Evolutionary conservation across 2,113 vertebrate genomes (phyloP).

Genomic region (Galbula dea): DNA sequence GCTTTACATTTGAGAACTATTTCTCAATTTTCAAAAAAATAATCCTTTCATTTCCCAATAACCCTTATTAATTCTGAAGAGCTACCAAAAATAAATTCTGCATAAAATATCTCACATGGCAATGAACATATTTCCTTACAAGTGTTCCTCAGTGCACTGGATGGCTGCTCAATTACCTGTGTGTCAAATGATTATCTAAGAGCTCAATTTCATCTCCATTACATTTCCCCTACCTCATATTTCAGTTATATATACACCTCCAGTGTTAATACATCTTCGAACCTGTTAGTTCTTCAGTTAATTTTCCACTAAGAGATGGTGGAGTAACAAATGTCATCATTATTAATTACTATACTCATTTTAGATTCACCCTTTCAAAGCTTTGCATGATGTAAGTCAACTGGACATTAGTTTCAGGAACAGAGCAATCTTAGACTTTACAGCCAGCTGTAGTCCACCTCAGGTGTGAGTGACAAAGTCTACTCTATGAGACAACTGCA

Average conservation of each 20-base stretch:
- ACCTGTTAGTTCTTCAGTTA: slow-evolving; percentile 84
- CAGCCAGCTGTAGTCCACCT: slow-evolving; percentile 58
- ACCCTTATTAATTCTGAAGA: slow-evolving; percentile 49
- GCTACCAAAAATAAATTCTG: not conserved
- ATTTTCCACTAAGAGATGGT: slow-evolving; percentile 86
- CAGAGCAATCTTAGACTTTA: slow-evolving; percentile 71
- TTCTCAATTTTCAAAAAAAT: not conserved
- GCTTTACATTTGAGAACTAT: not conserved
- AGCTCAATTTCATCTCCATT: slow-evolving; percentile 93
- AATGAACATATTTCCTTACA: slow-evolving; percentile 14
- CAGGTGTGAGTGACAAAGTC: slow-evolving; percentile 41
- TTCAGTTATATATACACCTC: slow-evolving; percentile 89
- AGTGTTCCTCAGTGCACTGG: slow-evolving; percentile 75
- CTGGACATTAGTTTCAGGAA: slow-evolving; percentile 77
- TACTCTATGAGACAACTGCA: slow-evolving; percentile 35
- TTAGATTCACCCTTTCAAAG: slow-evolving; percentile 75
- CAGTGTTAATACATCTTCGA: slow-evolving; percentile 87
- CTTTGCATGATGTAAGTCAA: slow-evolving; percentile 16
- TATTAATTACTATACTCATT: slow-evolving; percentile 88
- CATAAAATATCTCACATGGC: not conserved
- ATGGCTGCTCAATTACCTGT: slow-evolving; percentile 90
- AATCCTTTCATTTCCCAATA: slow-evolving; percentile 56
- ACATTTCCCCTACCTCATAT: slow-evolving; percentile 82
- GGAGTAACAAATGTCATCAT: slow-evolving; percentile 93
- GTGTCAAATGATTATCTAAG: slow-evolving; percentile 90